Conservation (phyloP, 2,888 invertebrate genomes). For the Drosophila maculinotata region DNA sequence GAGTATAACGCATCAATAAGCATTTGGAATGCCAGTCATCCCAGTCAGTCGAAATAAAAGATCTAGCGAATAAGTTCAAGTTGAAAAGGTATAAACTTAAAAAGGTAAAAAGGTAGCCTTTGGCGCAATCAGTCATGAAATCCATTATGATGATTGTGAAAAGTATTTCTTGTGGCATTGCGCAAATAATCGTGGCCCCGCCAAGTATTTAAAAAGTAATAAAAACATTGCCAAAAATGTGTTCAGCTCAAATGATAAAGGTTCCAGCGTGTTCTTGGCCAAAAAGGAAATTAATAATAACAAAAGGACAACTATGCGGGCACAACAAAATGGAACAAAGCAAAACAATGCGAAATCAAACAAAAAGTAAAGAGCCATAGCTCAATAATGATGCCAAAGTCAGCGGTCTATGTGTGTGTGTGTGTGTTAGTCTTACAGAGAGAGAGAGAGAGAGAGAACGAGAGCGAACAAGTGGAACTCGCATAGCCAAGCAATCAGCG, state of each 20-base stretch:
- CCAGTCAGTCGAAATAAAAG: slow-evolving; percentile 9
- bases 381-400: slow-evolving; percentile 75
- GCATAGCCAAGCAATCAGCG: slow-evolving; percentile 77
- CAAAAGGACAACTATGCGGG: slow-evolving; percentile 74
- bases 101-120: slow-evolving; percentile 13
- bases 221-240: slow-evolving; percentile 75
- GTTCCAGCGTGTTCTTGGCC: slow-evolving; percentile 43
- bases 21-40: slow-evolving; percentile 41
- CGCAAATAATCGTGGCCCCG: slow-evolving; percentile 60
- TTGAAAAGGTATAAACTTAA: slow-evolving; percentile 57
- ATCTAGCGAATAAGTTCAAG: slow-evolving; percentile 30
- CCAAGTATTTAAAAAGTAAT: slow-evolving; percentile 81
- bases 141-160: slow-evolving; percentile 60
- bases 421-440: slow-evolving; percentile 2
- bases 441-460: background rate
- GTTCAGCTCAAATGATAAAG: slow-evolving; percentile 60
- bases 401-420: slow-evolving; percentile 40
- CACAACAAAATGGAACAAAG: slow-evolving; percentile 22
- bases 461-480: slow-evolving; percentile 39
- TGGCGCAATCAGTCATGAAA: slow-evolving; percentile 60
- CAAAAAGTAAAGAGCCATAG: slow-evolving; percentile 57
- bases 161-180: slow-evolving; percentile 66
- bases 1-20: slow-evolving; percentile 35
- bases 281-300: slow-evolving; percentile 68
- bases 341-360: slow-evolving; percentile 52